Evolutionary conservation across 2,888 invertebrate species (phyloP), one percentile per base, ranked within the genome.

Genomic region (Silvanus unidentatus): DNA sequence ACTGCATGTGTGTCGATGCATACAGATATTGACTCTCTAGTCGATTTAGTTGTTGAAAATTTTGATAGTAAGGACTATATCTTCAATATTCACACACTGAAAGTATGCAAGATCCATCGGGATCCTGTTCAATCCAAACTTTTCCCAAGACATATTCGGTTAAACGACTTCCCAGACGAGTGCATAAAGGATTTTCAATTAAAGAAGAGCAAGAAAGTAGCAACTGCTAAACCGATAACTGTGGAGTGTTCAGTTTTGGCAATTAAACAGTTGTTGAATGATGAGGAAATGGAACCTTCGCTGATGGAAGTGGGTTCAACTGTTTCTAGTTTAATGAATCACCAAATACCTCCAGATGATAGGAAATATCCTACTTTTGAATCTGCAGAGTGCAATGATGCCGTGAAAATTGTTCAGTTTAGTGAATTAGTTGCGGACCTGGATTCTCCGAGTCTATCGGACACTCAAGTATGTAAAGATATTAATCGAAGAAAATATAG

Each of bases 1-100:
- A 71, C 73, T 37, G 80, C 80, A 1, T 80, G 81, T 54, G 74
- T 82, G n/a, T 73, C 80, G 42, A 80, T 84, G 77, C 75, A 82
- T 47, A 62, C 78, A 1, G 78, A 75, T 44, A 59, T 81, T 0
- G 76, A 77, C n/a, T 75, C 80, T 0, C 67, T 82, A 51, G 75
- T 80, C 1, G 70, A 72, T 0, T 71, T 74, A 0, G 65, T 83
- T 10, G 73, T 71, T 0, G 70, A 70, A 28, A 83, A 81, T 72
- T 66, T 77, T 71, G 64, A 69, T 11, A 54, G 75, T 68, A 43
- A 60, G 57, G 48, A 78, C 68, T 22, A 72, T 65, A 50, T 78
- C 43, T 80, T 79, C 57, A 71, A 70, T 48, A 68, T 84, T 4
- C 82, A 84, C 57, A 81, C 79, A 2, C 73, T 84, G 42, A 78